Base-by-base conservation (phyloP, 2,888 invertebrate genomes). In the Coecobrya sp. region DNA sequence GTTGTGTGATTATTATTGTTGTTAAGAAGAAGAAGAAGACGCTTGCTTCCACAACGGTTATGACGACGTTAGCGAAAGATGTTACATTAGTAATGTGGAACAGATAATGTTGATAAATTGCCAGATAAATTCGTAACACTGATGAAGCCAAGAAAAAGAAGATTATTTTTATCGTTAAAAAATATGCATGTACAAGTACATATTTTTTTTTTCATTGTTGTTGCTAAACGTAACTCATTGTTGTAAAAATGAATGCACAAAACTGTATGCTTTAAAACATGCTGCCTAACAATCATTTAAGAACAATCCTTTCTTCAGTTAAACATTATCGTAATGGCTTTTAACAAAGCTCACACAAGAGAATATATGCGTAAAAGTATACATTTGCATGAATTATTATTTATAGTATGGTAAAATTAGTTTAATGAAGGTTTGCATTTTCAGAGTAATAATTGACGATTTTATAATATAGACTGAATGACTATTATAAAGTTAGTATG, bases 61-160 rank as follows among this genome's bases (percentile, higher is more conserved):
- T 22, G 73, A 73, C 59, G 59, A 36, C 30, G 30, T 27, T 70
- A 36, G 36, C 30, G 2, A 22, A 73, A 73, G 73, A 73, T 73
- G 73, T 73, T 73, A 73, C 73, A 73, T 73, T 42, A 73, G 89
- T 13, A 88, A 92, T 88, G 88, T 92, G 88, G 92, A 88, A 88
- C 85, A 92, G 91, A 84, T 87, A 86, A 65, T 36, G 68, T 76
- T 91, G 86, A 86, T 91, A 65, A 86, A 86, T 86, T 86, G 81
- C 91, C 81, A 91, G 91, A 86, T 86, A 86, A 91, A 55, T 59
- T 70, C 8, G 86, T 81, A 86, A 86, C 52, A 90, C 62, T 89
- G 79, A 42, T 65, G 85, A 89, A 55, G 62, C 82, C 81, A 89
- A 89, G 70, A 62, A 62, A 86, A 4, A 36, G 16, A 68, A 79